Evolutionary conservation across 2,888 invertebrate genomes (phyloP), one percentile per base, ranked within the genome.

Genomic region (Galerucella pusilla): DNA sequence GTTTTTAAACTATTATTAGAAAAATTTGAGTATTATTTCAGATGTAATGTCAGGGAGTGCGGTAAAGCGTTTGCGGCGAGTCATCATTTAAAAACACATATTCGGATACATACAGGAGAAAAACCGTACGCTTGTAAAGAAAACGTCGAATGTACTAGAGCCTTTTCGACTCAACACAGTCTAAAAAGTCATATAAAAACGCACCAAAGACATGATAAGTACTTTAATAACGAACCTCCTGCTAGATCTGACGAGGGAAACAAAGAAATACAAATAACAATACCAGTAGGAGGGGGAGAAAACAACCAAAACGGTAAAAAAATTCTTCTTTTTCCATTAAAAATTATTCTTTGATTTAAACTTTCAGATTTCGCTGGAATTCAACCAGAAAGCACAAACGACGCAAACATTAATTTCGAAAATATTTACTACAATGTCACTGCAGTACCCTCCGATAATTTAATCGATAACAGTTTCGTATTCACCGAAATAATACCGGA

Each of bases 11-110:
- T 20, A 10, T 57, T 57, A 10, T 20, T 10, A 16, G 10, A 57
- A 3, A 57, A 2, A 20, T 10, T 57, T 20, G 57, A 16, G n/a
- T 57, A 16, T 57, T n/a, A 46, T 65, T 65, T 25, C 83, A 95
- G 96, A 87, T 97, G 97, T 86, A 89, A 90, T 64, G 93, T 93
- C 84, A 92, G 93, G 78, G 95, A 94, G 6, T 97, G 97, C 86
- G 96, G 95, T 59, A 97, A 97, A 86, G 94, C 96, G 0, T 98
- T 98, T 88, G 95, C 96, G 1, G 97, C 97, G 25, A 96, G 96
- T 66, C 97, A 98, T 88, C 97, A 97, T 86, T 89, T 98, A 64
- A 97, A 97, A 88, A 97, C 97, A 0, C 97, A 98, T 85, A 91
- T 92, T 49, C 90, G 97, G 74, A 95, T 94, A 7, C 96, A 96